Base-by-base conservation (phyloP, 2,113 vertebrate species). In the Grallaria varia region DNA sequence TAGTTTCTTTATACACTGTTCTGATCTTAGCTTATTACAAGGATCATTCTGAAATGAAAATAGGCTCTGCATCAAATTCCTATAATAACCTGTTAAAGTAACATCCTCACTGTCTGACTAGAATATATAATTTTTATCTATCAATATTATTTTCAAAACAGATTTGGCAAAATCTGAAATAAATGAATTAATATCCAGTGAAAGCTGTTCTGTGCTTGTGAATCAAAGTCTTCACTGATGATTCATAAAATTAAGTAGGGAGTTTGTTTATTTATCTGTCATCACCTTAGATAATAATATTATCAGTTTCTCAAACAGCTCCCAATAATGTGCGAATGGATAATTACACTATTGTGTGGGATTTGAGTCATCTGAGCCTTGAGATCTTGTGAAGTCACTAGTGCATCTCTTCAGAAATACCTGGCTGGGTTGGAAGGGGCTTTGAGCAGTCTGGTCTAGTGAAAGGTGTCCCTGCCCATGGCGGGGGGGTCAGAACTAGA, bases 381-480 rank as follows among this genome's bases (percentile, higher is more conserved):
- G 52, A 3, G 31, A 40, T 76, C 9, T 69, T 52, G 16, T 53
- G n/a, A 40, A 91, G n/a, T 24, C 60, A 50, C 33, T 12, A 39
- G 8, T 42, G 13, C 28, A 59, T 22, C 0, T 0, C 19, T 55
- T 33, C n/a, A 67, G 42, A 23, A 81, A 40, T 17, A 40, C 4
- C 25, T 35, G 55, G 14, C 11, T 14, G 23, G 30, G 8, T 2
- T 76, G n/a, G 40, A 76, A 55, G 21, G 47, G n/a, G 17, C 21
- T 69, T 62, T 47, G 47, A 62, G 9, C 40, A 62, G 14, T 8
- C 9, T 16, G 14, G 6, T 31, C 40, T 31, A 27, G 8, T 49
- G n/a, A 69, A 35, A 75, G 53, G 4, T 76, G 25, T 7, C 9
- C 25, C 69, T 83, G 30, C 5, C n/a, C 21, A 55, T 0, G 0